Evolutionary conservation across 2,113 vertebrate genomes (phyloP), one percentile per base, ranked within the genome.

Genomic region (Megaceryle maxima): DNA sequence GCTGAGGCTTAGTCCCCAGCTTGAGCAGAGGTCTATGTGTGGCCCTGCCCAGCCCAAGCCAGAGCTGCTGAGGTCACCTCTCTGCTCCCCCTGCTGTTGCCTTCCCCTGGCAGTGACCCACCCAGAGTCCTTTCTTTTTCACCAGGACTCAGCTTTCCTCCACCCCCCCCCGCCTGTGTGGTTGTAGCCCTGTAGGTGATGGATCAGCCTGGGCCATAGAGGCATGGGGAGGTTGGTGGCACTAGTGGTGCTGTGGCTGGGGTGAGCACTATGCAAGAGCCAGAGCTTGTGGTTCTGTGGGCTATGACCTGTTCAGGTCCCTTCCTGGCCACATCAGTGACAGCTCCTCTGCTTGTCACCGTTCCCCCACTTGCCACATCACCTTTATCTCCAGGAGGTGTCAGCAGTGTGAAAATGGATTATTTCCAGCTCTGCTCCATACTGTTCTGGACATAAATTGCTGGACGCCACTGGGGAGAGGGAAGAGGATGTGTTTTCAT

Each of bases 161-260:
- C 3, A 0, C 28, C 41, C 35, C 64, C 25, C 77, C 33, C 60
- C 0, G 5, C 18, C 31, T 6, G 5, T 16, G 51, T 3, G 3
- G 26, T 33, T 41, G 6, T 33, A 56, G 63, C 62, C 20, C 50
- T n/a, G 13, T 1, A 1, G 60, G 59, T 74, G 81, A 39, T 2
- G 4, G 66, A 48, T 24, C 75, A 76, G 64, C 78, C 73, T 24
- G 73, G 29, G 63, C 19, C 44, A 13, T 25, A 2, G 69, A 46
- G 64, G 13, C 43, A 25, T 1, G 3, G 80, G 63, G 31, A 35
- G 16, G 11, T 14, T 2, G 19, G 51, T 53, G 41, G 43, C 29
- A 9, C 33, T 56, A 81, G 11, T 63, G 67, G 62, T 1, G 6
- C 57, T 53, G 81, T 21, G 33, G 20, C 35, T 44, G 72, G 48